These are phyloP conservation scores for Heliconius eleuchia DNA, from an alignment of 1,140 invertebrate genomes.

Conservation along the genomic window DNA sequence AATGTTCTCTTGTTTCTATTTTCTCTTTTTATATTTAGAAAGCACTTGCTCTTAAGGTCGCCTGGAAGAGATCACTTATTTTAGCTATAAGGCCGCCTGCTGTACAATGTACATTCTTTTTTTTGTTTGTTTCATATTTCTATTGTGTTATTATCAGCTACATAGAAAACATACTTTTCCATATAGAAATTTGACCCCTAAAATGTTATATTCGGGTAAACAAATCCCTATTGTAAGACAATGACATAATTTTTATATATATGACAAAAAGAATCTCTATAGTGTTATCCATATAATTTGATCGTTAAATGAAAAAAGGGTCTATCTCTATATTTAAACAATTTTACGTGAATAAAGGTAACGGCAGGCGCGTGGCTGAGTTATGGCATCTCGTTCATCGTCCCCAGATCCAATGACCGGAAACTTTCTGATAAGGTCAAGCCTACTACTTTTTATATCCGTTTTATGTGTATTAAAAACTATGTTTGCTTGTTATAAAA, in stretches of 20 bases:
- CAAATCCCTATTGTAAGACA: no score
- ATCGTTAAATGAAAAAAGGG: conserved; percentile 12
- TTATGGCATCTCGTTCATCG: conserved; percentile 49
- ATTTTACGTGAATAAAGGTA: conserved; percentile 25
- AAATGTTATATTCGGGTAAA: no score
- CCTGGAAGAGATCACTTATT: no score
- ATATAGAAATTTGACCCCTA: no score
- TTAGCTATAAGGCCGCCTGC: no score
- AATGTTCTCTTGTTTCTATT: no score
- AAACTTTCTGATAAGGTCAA: conserved; percentile 65
- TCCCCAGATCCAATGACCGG: conserved; percentile 62
- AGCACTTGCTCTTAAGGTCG: no score
- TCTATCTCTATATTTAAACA: conserved; percentile 20
- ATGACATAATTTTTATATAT: background rate
- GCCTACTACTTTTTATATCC: conserved; percentile 31
- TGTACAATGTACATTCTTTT: no score
- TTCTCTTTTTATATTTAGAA: no score
- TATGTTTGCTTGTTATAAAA: conserved; percentile 1
- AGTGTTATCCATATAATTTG: conserved; percentile 1
- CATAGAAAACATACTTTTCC: no score
- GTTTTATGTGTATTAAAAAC: conserved; percentile 5
- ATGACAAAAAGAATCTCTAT: background rate
- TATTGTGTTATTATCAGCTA: no score
- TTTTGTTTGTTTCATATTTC: no score
- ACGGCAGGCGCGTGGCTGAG: conserved; percentile 25